Conservation (phyloP, 2,113 vertebrate genomes). For the Coptodon rendalli region DNA sequence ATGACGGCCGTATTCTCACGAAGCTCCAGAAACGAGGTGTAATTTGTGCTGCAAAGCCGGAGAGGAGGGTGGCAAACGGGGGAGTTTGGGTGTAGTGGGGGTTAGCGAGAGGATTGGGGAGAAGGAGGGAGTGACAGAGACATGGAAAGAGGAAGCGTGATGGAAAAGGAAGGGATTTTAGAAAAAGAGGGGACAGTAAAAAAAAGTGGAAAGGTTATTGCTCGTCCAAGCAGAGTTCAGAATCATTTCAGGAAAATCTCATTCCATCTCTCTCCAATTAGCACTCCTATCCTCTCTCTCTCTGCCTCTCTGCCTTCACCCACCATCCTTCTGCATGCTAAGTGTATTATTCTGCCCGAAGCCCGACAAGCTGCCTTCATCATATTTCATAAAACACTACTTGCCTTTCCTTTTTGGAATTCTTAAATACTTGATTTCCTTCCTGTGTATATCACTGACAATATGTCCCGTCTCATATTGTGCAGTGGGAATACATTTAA, state of each 20-base stretch:
- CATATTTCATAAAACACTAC: neutral
- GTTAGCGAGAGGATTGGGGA: neutral
- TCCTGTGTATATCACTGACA: neutral
- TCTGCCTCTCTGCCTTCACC: neutral
- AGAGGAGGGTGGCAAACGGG: neutral
- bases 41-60: neutral
- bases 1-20: neutral
- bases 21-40: neutral
- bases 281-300: neutral
- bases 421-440: neutral
- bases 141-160: neutral
- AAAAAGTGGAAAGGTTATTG: neutral
- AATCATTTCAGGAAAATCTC: constrained; percentile 31
- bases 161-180: neutral
- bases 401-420: neutral
- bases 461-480: neutral
- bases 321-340: neutral
- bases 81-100: neutral
- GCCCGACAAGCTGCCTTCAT: constrained; percentile 6
- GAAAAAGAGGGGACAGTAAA: neutral
- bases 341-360: neutral
- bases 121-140: neutral
- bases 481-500: neutral
- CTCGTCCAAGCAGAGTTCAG: neutral
- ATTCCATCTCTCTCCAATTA: constrained; percentile 22